Evolutionary conservation across 2,888 invertebrate genomes (phyloP).

Genomic region (Chironomus riparius): DNA sequence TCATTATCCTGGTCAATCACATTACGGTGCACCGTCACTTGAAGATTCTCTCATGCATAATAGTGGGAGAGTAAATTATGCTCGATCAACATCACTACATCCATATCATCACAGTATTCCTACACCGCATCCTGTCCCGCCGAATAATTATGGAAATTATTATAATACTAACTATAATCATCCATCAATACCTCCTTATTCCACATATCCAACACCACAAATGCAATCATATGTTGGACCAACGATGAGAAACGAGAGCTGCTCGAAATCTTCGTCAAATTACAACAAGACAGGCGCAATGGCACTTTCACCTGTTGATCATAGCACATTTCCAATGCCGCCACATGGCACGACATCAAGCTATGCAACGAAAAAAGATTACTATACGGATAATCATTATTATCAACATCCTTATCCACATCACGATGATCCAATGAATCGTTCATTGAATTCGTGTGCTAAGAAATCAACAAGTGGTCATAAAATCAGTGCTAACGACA

Average conservation of each 20-base stretch:
- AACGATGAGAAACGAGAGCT: not conserved
- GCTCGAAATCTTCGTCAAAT: slow-evolving; percentile 8
- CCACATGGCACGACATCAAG: not conserved
- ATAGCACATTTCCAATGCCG: not conserved
- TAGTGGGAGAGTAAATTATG: not conserved
- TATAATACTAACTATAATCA: not conserved
- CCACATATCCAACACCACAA: not conserved
- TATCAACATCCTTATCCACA: not conserved
- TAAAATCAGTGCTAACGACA: not conserved
- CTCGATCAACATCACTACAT: not conserved
- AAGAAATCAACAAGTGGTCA: slow-evolving; percentile 7
- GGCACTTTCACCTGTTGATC: slow-evolving; percentile 19
- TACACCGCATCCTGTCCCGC: not conserved
- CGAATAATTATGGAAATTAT: not conserved
- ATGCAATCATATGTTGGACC: not conserved
- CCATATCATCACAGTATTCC: not conserved
- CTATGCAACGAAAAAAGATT: slow-evolving; percentile 5
- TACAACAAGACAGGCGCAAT: slow-evolving; percentile 9
- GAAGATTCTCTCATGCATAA: not conserved
- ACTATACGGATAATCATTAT: slow-evolving; percentile 5
- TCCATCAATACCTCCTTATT: not conserved
- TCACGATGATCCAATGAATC: not conserved
- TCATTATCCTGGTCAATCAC: not conserved
- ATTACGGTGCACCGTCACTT: not conserved
- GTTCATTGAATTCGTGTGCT: not conserved